Conservation (phyloP, 1,140 invertebrate genomes). For the Scaptodrosophila lebanonensis region DNA sequence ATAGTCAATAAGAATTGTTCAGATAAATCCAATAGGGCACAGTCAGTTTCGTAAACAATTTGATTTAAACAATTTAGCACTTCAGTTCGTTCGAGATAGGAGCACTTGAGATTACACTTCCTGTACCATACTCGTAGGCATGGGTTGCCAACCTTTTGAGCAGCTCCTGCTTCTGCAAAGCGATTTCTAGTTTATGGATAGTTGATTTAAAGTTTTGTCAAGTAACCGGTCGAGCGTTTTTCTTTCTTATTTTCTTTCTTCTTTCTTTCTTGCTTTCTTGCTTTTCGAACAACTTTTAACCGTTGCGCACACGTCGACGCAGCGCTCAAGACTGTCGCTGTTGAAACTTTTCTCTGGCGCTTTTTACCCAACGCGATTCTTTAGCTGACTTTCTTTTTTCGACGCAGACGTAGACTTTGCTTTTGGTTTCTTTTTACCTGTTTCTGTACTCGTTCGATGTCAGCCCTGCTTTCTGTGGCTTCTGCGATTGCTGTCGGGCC, state of each 20-base stretch:
- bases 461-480: conserved; percentile 16
- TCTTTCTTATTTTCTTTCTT: conserved; percentile 2
- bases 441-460: conserved; percentile 13
- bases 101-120: no score
- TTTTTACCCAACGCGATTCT: conserved; percentile 63
- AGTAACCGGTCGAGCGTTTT: conserved; percentile 41
- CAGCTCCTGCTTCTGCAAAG: no score
- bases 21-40: no score
- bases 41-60: no score
- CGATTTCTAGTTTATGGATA: no score
- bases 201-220: conserved; percentile 2
- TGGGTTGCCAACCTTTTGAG: no score
- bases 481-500: conserved; percentile 17
- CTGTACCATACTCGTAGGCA: no score
- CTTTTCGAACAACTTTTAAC: conserved; percentile 26
- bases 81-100: no score
- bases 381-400: conserved; percentile 41
- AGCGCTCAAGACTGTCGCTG: conserved; percentile 68
- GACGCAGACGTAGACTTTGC: conserved; percentile 25
- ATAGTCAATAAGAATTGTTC: neutral
- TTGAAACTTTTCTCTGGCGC: conserved; percentile 59
- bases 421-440: conserved; percentile 34
- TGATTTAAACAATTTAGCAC: no score
- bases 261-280: neutral
- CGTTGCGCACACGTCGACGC: conserved; percentile 62